Base-by-base conservation (phyloP, 2,113 vertebrate genomes). In the Tonatia bakeri region DNA sequence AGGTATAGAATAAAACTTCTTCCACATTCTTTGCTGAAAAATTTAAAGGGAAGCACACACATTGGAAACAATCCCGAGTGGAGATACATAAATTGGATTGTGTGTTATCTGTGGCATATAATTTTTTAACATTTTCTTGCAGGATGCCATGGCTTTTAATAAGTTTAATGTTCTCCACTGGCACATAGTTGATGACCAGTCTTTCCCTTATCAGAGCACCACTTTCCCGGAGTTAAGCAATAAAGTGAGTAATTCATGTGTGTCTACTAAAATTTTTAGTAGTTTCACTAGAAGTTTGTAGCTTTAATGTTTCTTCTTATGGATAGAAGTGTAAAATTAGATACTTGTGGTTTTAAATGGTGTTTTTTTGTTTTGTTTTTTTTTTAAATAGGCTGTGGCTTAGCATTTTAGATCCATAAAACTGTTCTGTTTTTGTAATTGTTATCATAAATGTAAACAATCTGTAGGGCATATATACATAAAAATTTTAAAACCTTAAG, bases 101-200 rank as follows among this genome's bases (percentile, higher is more conserved):
- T 86, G 11, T 67, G 15, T 43, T 64, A 38, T 75, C 33, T 77
- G 16, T 64, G 61, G 3, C 50, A 45, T 65, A 43, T 96, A 40
- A 93, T 69, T 0, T 54, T 96, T 95, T 28, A 20, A 80, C 26
- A 4, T 90, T 84, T 93, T 59, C 15, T 97, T 96, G 45, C 98
- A 99, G 99, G 99, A 99, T 98, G 99, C 99, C 16, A 99, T 99
- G 99, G 99, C 99, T 65, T 99, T 99, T 97, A 99, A 99, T 98
- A 99, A 99, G 96, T 99, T 99, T 75, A 99, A 99, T 72, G 99
- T 99, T 84, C 98, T 99, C 81, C 99, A 99, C 98, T 99, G 99
- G 99, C 99, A 99, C 97, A 99, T 99, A 81, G 99, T 99, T 47
- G 99, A 99, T 31, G 99, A 99, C 88, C 98, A 86, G 5, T 99